Conservation (phyloP, 2,888 invertebrate genomes). For the Melanophora roralis region DNA sequence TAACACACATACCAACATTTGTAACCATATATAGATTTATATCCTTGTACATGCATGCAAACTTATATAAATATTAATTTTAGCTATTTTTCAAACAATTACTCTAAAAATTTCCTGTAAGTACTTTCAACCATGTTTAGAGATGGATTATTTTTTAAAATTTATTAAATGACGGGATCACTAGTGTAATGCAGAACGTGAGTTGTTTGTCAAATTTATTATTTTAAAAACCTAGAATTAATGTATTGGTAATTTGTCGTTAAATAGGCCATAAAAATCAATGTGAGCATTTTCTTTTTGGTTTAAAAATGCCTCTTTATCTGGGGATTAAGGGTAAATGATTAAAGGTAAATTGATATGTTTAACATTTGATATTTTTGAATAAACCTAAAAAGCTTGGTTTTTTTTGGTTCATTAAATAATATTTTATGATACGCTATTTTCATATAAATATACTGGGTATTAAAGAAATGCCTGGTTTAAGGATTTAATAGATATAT, state of each 20-base stretch:
- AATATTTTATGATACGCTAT: too few relatives aligned
- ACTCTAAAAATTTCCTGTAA: constrained; percentile 61
- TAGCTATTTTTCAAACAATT: constrained; percentile 61
- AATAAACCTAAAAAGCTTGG: too few relatives aligned
- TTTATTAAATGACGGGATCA: constrained; percentile 60
- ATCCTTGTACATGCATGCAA: background rate
- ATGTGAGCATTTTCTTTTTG: constrained; percentile 8
- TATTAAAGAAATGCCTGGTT: too few relatives aligned
- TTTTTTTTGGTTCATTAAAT: too few relatives aligned
- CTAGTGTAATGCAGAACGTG: constrained; percentile 53
- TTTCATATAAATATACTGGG: too few relatives aligned
- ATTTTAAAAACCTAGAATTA: constrained; percentile 26
- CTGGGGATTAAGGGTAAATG: background rate
- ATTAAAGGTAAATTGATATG: background rate
- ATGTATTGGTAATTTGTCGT: constrained; percentile 22
- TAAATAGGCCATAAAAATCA: constrained; percentile 50
- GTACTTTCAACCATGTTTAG: constrained; percentile 56
- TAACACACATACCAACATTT: background rate
- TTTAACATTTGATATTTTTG: background rate
- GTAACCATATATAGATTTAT: background rate
- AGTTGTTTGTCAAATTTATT: constrained; percentile 44
- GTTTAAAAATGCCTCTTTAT: background rate
- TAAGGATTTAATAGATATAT: too few relatives aligned
- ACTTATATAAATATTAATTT: constrained; percentile 53
- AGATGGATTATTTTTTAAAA: constrained; percentile 60